phyloP scores from a whole-genome alignment of 2,888 invertebrate genomes.

The Pammene aurita region DNA sequence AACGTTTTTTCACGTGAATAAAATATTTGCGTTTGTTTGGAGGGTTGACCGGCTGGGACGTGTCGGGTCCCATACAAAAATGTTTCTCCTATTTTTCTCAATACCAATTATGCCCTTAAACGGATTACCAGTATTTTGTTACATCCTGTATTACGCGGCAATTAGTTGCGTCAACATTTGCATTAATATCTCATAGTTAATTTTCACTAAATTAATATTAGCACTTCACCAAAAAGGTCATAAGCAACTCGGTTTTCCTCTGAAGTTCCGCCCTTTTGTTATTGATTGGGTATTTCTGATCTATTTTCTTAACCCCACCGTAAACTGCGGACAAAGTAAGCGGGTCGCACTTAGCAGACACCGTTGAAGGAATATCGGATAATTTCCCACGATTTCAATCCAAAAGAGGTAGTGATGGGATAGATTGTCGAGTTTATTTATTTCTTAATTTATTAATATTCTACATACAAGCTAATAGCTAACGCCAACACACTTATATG shows the following conservation, averaged over 20 bases:
- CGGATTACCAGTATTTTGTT: no score
- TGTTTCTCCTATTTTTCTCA: no score
- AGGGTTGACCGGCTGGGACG: no score
- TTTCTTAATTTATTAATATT: no score
- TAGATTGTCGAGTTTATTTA: not conserved
- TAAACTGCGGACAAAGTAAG: constrained; percentile 32
- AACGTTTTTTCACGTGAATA: no score
- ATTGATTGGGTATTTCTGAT: not conserved
- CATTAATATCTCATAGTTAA: constrained; percentile 8
- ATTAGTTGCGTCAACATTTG: constrained; percentile 23
- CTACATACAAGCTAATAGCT: no score
- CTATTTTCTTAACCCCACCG: constrained; percentile 30
- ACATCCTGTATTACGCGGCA: not conserved
- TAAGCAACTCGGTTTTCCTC: not conserved
- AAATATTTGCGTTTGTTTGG: no score
- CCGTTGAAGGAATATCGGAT: constrained; percentile 37
- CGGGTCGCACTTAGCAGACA: constrained; percentile 30
- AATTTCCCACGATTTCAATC: constrained; percentile 40
- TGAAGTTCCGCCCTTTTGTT: constrained; percentile 1
- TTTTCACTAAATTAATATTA: constrained; percentile 5
- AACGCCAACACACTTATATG: no score
- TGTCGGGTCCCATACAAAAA: no score
- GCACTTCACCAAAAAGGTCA: not conserved
- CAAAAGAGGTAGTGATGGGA: constrained; percentile 22
- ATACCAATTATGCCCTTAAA: no score